These are phyloP conservation scores for Gryllus longicercus DNA, from an alignment of 2,888 invertebrate genomes.

Conservation along the genomic window DNA sequence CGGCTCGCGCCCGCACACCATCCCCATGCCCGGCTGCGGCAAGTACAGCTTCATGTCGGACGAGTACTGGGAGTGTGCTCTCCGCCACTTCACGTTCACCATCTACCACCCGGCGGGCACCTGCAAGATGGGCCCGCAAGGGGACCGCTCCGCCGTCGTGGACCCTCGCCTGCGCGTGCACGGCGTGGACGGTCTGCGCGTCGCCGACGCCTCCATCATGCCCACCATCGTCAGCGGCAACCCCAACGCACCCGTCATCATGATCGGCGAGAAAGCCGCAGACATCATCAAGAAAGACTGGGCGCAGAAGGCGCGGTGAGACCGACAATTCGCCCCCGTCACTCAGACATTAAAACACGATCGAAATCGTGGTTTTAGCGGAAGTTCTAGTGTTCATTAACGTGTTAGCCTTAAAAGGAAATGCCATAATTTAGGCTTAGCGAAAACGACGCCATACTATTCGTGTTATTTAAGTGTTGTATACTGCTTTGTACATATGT, in stretches of 20 bases:
- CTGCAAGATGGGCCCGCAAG: conserved; percentile 79
- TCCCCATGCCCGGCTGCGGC: conserved; percentile 79
- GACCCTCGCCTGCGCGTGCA: conserved; percentile 72
- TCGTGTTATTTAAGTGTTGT: too few relatives aligned
- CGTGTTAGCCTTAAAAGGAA: too few relatives aligned
- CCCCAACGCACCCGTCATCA: conserved; percentile 84
- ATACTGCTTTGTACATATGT: too few relatives aligned
- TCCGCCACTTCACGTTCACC: conserved; percentile 74
- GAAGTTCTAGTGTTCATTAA: too few relatives aligned
- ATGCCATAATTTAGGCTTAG: too few relatives aligned
- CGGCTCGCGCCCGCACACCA: conserved; percentile 72
- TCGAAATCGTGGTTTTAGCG: too few relatives aligned
- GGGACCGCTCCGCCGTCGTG: conserved; percentile 74
- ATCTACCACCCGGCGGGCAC: conserved; percentile 85
- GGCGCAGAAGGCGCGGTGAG: conserved; percentile 44
- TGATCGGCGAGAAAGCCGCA: conserved; percentile 87
- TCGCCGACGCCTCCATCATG: conserved; percentile 85
- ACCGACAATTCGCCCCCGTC: too few relatives aligned
- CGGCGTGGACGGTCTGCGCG: conserved; percentile 71
- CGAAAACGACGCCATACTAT: too few relatives aligned
- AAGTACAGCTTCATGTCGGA: conserved; percentile 69
- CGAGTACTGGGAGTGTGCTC: conserved; percentile 82
- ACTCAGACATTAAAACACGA: too few relatives aligned
- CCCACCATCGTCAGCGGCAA: conserved; percentile 85
- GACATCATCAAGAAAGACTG: conserved; percentile 88